These are phyloP conservation scores for Conistra vaccinii DNA, from an alignment of 2,888 invertebrate species.

Conservation along the genomic window DNA sequence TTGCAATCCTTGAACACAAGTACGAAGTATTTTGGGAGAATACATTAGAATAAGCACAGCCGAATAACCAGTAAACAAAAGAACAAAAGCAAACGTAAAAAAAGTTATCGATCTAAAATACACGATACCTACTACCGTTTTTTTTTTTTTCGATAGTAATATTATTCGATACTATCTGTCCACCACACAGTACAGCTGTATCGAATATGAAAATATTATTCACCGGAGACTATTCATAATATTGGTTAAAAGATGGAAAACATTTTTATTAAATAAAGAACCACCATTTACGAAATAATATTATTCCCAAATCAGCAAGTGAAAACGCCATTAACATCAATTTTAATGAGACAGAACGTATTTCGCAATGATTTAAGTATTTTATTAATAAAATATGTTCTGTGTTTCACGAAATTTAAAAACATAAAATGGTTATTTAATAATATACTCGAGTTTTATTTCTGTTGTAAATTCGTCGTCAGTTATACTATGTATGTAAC, in stretches of 20 bases:
- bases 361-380: conserved; percentile 43
- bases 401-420: not conserved
- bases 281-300: conserved; percentile 10
- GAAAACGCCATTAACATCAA: conserved; percentile 29
- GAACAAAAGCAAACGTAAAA: too few relatives aligned
- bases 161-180: not conserved
- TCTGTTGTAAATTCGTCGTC: not conserved
- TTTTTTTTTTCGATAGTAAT: not conserved
- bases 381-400: conserved; percentile 30
- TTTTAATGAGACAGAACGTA: conserved; percentile 41
- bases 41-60: not conserved
- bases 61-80: not conserved
- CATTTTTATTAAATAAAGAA: conserved; percentile 11
- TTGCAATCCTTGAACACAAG: not conserved
- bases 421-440: not conserved
- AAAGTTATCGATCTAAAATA: too few relatives aligned
- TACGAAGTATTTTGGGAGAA: not conserved
- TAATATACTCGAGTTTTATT: too few relatives aligned
- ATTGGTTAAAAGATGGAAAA: conserved; percentile 14
- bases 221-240: conserved; percentile 9
- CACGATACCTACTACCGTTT: too few relatives aligned
- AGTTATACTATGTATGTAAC: not conserved
- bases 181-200: too few relatives aligned
- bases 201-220: conserved; percentile 9
- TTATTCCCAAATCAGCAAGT: conserved; percentile 19